Conservation (phyloP, 2,797 vertebrate genomes). For the Rachycentron canadum region DNA sequence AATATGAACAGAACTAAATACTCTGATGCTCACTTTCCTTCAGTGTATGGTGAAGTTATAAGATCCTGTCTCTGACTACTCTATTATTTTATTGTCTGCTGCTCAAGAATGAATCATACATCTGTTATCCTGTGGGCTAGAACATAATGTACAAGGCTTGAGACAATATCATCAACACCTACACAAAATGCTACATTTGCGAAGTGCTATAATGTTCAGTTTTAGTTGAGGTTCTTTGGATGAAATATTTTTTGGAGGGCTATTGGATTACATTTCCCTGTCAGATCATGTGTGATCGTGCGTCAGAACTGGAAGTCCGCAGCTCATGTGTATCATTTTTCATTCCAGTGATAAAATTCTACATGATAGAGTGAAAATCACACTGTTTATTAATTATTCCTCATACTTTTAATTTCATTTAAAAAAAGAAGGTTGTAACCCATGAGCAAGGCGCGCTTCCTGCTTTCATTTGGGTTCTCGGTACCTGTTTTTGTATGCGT, state of each 20-base stretch:
- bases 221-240: background rate
- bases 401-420: background rate
- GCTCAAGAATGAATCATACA: slow-evolving; percentile 24
- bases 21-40: slow-evolving; percentile 4
- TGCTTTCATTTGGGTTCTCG: background rate
- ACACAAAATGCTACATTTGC: slow-evolving; percentile 15
- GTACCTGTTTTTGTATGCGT: background rate
- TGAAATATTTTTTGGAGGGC: background rate
- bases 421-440: background rate
- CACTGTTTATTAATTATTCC: background rate
- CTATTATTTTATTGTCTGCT: slow-evolving; percentile 14
- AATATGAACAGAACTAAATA: slow-evolving; percentile 16
- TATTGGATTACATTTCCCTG: background rate
- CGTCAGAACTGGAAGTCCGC: too few relatives aligned
- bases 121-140: slow-evolving; percentile 18
- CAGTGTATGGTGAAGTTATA: background rate
- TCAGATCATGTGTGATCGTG: background rate
- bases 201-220: background rate
- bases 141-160: slow-evolving; percentile 20
- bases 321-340: background rate
- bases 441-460: background rate
- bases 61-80: background rate
- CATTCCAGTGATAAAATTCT: background rate
- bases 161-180: slow-evolving; percentile 28
- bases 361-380: background rate